These are phyloP conservation scores for Molanna angustata DNA, from an alignment of 2,888 invertebrate genomes.

Conservation along the genomic window DNA sequence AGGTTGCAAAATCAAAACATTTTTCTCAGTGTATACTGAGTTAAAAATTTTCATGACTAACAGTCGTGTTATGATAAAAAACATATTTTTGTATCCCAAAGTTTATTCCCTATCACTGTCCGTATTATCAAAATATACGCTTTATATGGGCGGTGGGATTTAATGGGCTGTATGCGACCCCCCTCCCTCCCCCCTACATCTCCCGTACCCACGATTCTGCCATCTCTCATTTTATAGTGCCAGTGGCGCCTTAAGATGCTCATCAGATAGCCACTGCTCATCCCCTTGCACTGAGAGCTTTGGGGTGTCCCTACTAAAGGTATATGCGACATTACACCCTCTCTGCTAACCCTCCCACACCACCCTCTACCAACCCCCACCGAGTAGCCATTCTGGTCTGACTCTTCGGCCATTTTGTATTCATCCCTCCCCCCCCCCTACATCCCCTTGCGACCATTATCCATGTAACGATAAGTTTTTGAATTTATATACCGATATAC, in stretches of 20 bases:
- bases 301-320: constrained; percentile 36
- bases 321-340: constrained; percentile 13
- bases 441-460: constrained; percentile 1
- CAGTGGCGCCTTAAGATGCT: constrained; percentile 7
- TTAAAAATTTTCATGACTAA: no score
- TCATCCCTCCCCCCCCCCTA: constrained; percentile 43
- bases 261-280: constrained; percentile 22
- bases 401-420: constrained; percentile 52
- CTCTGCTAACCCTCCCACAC: constrained; percentile 7
- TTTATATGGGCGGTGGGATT: no score
- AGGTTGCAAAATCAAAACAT: no score
- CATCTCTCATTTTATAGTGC: not conserved
- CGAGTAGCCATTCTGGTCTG: constrained; percentile 21
- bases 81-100: no score
- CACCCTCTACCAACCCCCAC: constrained; percentile 17
- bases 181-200: not conserved
- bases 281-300: constrained; percentile 35
- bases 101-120: no score
- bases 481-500: no score
- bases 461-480: no score
- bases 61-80: no score
- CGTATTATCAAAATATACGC: no score
- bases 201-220: not conserved
- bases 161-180: no score
- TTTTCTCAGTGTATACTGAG: no score